Conservation (phyloP, 2,113 vertebrate genomes). For the Ranitomeya imitator region DNA sequence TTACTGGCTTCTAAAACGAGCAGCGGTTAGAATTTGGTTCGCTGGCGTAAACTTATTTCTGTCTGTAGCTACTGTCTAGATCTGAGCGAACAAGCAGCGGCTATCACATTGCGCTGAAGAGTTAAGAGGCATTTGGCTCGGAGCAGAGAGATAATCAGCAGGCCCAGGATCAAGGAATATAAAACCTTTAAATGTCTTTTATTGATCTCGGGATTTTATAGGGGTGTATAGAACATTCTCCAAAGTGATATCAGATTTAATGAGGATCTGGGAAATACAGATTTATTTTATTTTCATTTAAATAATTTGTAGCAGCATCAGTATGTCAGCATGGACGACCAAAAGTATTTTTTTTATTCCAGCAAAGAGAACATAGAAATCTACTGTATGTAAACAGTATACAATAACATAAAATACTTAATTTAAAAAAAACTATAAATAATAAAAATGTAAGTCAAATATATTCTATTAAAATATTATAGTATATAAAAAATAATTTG, state of each 20-base stretch:
- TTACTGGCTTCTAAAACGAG: not conserved
- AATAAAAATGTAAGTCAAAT: not conserved
- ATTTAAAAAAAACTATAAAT: not conserved
- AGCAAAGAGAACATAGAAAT: not conserved
- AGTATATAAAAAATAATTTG: too few species aligned
- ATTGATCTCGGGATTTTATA: slow-evolving; percentile 54
- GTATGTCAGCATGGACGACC: too few species aligned
- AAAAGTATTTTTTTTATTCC: not conserved
- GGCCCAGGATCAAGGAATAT: slow-evolving; percentile 50
- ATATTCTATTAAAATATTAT: too few species aligned
- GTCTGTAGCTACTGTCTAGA: not conserved
- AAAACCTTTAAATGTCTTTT: slow-evolving; percentile 57
- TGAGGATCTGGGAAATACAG: slow-evolving; percentile 53
- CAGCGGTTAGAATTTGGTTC: not conserved
- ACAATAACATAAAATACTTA: not conserved
- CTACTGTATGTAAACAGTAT: not conserved
- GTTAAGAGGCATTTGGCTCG: slow-evolving; percentile 50
- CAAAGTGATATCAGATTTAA: slow-evolving; percentile 58
- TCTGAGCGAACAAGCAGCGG: not conserved
- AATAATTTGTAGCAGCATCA: slow-evolving; percentile 22
- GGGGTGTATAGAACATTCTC: slow-evolving; percentile 52
- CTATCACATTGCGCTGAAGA: slow-evolving; percentile 1
- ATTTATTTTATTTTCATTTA: slow-evolving; percentile 51
- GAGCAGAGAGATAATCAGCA: slow-evolving; percentile 40
- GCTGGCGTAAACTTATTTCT: not conserved